These are phyloP conservation scores for Drosophila watanabei DNA, from an alignment of 1,140 invertebrate genomes.

Conservation along the genomic window DNA sequence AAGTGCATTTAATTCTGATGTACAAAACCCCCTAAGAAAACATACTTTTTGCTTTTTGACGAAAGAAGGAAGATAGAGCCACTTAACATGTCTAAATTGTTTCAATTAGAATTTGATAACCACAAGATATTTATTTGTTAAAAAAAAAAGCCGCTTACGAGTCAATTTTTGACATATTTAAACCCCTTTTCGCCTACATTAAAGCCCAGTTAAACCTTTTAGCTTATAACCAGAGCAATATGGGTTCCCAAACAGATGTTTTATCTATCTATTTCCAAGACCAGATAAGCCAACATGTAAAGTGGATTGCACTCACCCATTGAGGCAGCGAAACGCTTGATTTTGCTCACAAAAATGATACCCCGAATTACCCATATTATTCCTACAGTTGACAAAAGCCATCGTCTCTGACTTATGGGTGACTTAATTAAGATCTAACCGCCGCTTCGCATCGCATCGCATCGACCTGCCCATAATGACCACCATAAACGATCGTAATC, in stretches of 20 bases:
- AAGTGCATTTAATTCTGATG: neutral
- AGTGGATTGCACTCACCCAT: neutral
- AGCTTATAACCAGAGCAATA: neutral
- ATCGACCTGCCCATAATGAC: constrained; percentile 52
- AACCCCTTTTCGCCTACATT: neutral
- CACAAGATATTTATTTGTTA: neutral
- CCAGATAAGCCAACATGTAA: constrained; percentile 15
- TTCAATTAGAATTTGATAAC: too few relatives aligned
- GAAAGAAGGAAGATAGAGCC: neutral
- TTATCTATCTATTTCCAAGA: neutral
- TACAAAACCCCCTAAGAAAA: neutral
- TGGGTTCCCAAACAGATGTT: constrained; percentile 15
- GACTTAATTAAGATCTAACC: constrained; percentile 46
- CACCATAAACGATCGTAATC: constrained; percentile 62
- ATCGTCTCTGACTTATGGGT: constrained; percentile 31
- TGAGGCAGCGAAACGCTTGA: neutral
- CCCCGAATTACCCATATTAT: constrained; percentile 1
- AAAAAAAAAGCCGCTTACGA: neutral
- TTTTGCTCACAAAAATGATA: neutral
- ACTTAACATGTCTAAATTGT: fast-evolving
- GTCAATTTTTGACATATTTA: neutral
- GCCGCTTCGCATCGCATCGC: constrained; percentile 16
- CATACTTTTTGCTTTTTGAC: neutral
- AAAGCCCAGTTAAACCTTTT: neutral
- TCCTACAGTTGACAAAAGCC: constrained; percentile 14